phyloP scores from a whole-genome alignment of 2,888 invertebrate species.

The Brachypterus glaber region DNA sequence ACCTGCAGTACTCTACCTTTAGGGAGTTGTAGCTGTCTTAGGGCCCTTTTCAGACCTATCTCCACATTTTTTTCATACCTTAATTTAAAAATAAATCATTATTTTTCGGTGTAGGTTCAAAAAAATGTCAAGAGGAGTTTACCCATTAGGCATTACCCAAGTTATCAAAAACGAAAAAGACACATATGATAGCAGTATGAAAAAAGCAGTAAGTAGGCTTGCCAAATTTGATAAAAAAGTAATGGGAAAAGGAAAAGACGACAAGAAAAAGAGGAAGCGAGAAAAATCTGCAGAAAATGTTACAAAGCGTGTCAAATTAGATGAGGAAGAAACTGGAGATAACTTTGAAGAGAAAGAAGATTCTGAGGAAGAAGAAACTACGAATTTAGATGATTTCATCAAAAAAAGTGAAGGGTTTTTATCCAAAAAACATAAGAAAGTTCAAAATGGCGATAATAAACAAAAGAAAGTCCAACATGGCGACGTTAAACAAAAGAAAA shows the following conservation, averaged over 20 bases:
- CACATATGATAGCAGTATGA: slow-evolving; percentile 28
- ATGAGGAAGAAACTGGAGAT: slow-evolving; percentile 21
- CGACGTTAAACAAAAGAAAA: too few relatives aligned
- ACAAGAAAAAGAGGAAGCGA: slow-evolving; percentile 20
- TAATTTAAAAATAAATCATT: too few relatives aligned
- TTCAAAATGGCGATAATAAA: too few relatives aligned
- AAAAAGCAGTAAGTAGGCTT: slow-evolving; percentile 32
- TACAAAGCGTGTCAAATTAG: slow-evolving; percentile 16
- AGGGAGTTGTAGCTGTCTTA: too few relatives aligned
- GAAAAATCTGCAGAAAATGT: slow-evolving; percentile 23
- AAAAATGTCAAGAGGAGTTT: slow-evolving; percentile 49
- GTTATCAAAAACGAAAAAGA: slow-evolving; percentile 37
- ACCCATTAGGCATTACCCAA: slow-evolving; percentile 56
- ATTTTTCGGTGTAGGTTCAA: slow-evolving; percentile 46
- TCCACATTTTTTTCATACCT: too few relatives aligned
- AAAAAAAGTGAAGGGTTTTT: too few relatives aligned
- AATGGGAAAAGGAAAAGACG: slow-evolving; percentile 34
- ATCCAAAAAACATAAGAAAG: too few relatives aligned
- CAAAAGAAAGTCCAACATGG: too few relatives aligned
- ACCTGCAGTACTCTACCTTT: too few relatives aligned
- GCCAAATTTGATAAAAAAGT: slow-evolving; percentile 35
- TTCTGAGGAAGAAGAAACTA: slow-evolving; percentile 7
- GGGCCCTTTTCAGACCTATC: too few relatives aligned
- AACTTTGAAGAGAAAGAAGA: slow-evolving; percentile 10
- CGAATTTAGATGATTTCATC: too few relatives aligned